A percentile compares a stretch with the other conserved stretches of the same genome.
Conservation (phyloP, 35 echinoderm and acorn worm species). For the Strongylocentrotus purpuratus region DNA sequence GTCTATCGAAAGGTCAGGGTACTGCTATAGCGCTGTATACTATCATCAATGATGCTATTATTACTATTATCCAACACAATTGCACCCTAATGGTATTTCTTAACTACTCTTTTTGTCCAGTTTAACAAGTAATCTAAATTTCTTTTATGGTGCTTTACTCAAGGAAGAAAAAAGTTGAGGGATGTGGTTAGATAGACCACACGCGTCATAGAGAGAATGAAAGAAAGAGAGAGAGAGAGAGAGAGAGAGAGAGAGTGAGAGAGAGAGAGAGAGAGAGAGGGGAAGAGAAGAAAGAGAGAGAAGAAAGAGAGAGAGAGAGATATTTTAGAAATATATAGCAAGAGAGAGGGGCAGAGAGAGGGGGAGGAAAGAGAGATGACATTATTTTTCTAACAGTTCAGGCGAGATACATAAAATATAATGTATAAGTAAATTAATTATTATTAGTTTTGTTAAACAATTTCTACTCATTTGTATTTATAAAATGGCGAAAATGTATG, state of each 20-base stretch:
- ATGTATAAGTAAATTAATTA: no score
- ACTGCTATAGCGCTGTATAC: background rate
- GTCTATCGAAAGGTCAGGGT: background rate
- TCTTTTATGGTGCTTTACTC: background rate
- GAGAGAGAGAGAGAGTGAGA: background rate
- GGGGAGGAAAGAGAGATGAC: no score
- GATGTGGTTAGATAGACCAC: background rate
- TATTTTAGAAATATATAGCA: no score
- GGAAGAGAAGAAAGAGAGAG: background rate
- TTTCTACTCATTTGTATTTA: no score
- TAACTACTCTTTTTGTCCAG: background rate
- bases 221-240: background rate
- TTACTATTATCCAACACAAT: background rate
- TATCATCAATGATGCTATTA: background rate
- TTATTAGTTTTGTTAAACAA: no score
- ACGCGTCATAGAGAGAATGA: background rate
- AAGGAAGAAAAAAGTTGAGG: background rate
- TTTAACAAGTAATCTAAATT: background rate
- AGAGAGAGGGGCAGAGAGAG: no score
- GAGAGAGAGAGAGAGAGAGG: background rate
- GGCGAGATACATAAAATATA: no score
- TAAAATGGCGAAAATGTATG: no score
- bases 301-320: no score
- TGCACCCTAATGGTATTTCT: background rate
- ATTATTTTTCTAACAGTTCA: no score